Evolutionary conservation across 2,888 invertebrate species (phyloP).

Genomic region (Pocota personata): DNA sequence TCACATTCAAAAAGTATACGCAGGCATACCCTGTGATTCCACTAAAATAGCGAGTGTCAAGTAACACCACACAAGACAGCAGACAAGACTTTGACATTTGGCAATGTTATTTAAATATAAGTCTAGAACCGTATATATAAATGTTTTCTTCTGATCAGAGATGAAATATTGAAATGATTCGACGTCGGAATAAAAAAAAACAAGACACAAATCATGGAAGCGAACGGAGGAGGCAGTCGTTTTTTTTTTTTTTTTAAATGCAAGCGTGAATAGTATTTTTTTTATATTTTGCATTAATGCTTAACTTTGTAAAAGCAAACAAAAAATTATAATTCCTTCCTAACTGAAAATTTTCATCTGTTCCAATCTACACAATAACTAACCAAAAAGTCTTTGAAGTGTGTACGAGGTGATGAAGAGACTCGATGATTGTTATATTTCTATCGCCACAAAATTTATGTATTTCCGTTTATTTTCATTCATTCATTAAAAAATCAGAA

Average conservation of each 20-base stretch:
- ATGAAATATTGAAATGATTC: not conserved
- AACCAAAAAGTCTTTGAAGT: slow-evolving; percentile 25
- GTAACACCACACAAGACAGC: not conserved
- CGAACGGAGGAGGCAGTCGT: not conserved
- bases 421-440: slow-evolving; percentile 7
- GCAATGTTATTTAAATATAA: not conserved
- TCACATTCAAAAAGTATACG: not conserved
- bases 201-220: not conserved
- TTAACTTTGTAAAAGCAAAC: not conserved
- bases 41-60: not conserved
- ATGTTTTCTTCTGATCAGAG: not conserved
- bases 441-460: not conserved
- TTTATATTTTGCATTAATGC: not conserved
- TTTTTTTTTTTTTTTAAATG: not conserved
- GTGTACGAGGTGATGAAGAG: slow-evolving; percentile 24
- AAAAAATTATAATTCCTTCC: not conserved
- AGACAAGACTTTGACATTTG: not conserved
- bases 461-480: slow-evolving; percentile 6
- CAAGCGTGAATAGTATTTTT: not conserved
- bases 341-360: not conserved
- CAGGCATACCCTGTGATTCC: not conserved
- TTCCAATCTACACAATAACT: not conserved
- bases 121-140: not conserved
- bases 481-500: not conserved
- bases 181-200: not conserved